Conservation (phyloP, 2,113 vertebrate genomes). For the Pungitius pungitius region DNA sequence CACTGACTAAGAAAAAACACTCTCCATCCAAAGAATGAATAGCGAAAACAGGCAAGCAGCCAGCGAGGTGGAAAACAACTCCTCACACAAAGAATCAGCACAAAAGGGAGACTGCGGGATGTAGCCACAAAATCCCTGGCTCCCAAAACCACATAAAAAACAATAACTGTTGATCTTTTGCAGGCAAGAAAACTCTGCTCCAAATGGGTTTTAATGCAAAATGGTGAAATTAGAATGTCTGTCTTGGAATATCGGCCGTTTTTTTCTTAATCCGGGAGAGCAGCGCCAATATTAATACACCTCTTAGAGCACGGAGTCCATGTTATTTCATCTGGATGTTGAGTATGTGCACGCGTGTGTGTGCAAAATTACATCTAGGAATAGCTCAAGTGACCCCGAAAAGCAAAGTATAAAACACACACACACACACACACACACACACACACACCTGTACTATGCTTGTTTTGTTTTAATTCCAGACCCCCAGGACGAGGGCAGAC, state of each 20-base stretch:
- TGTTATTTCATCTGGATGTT: slow-evolving; percentile 74
- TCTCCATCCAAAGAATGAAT: slow-evolving; percentile 67
- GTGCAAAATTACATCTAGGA: slow-evolving; percentile 48
- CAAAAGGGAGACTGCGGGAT: slow-evolving; percentile 58
- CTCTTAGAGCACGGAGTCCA: slow-evolving; percentile 38
- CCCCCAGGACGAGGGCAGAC: slow-evolving; percentile 62
- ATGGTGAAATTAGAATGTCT: slow-evolving; percentile 59
- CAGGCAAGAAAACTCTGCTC: slow-evolving; percentile 18
- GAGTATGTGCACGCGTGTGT: slow-evolving; percentile 47
- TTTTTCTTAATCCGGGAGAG: slow-evolving; percentile 55
- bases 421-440: slow-evolving; percentile 43
- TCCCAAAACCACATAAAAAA: slow-evolving; percentile 50
- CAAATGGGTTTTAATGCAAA: slow-evolving; percentile 51
- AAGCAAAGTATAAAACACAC: slow-evolving; percentile 39
- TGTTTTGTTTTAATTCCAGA: slow-evolving; percentile 69
- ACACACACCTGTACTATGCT: slow-evolving; percentile 57
- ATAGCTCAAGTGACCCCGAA: slow-evolving; percentile 33
- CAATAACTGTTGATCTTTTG: slow-evolving; percentile 57
- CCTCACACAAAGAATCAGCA: slow-evolving; percentile 53
- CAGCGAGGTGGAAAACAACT: slow-evolving; percentile 67
- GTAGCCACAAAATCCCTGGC: slow-evolving; percentile 49
- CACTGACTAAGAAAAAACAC: slow-evolving; percentile 65
- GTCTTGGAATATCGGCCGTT: slow-evolving; percentile 61
- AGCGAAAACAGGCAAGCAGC: slow-evolving; percentile 65
- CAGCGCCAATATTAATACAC: slow-evolving; percentile 63